phyloP scores from a whole-genome alignment of 1,140 invertebrate genomes.

The Panagrolaimus sp. region DNA sequence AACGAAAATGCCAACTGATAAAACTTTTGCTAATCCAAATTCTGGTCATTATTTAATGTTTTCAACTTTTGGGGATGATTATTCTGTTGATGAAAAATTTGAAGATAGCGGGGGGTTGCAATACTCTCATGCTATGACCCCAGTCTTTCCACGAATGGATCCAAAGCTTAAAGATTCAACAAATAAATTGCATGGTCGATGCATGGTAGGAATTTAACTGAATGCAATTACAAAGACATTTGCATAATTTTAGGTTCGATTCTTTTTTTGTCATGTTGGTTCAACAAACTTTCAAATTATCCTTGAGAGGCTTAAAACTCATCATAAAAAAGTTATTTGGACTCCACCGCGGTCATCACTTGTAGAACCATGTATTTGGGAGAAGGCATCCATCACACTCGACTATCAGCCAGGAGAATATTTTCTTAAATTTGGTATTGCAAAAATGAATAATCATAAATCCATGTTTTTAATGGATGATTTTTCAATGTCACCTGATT shows the following conservation, averaged over 20 bases:
- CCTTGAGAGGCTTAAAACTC: conserved; percentile 19
- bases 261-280: conserved; percentile 42
- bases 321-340: conserved; percentile 38
- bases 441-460: conserved; percentile 38
- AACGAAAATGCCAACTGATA: conserved; percentile 12
- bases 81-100: conserved; percentile 22
- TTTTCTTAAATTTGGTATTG: conserved; percentile 36
- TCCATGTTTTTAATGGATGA: conserved; percentile 43
- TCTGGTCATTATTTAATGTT: conserved; percentile 45
- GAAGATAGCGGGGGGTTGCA: conserved; percentile 23
- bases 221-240: no score
- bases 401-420: conserved; percentile 25
- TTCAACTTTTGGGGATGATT: conserved; percentile 34
- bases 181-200: conserved; percentile 20
- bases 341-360: conserved; percentile 27
- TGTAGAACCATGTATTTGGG: conserved; percentile 39
- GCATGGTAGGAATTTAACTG: conserved; percentile 23
- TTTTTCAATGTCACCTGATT: conserved; percentile 41
- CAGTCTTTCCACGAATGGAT: conserved; percentile 28
- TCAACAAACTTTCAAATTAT: conserved; percentile 44
- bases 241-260: conserved; percentile 33
- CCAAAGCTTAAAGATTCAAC: background rate
- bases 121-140: conserved; percentile 38
- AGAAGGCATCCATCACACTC: conserved; percentile 26
- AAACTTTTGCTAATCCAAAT: conserved; percentile 12